A percentile compares a stretch with the other conserved stretches of the same genome.
Evolutionary conservation across 2,797 vertebrate species (phyloP).

Genomic region (Hyperoplus lanceolatus): DNA sequence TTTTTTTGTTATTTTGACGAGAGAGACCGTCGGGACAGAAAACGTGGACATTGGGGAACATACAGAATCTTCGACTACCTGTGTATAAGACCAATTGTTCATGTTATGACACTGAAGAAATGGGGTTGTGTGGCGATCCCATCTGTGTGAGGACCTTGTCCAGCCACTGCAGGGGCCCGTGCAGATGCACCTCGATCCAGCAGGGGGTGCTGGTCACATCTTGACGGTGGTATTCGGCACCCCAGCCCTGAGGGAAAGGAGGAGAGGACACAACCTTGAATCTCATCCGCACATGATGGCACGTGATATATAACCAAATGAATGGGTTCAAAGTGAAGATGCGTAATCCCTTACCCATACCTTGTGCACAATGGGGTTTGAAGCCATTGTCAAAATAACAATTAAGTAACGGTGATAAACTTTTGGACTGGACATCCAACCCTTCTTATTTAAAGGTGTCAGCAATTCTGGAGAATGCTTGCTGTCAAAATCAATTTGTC

Average conservation of each 20-base stretch:
- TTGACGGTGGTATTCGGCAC: constrained; percentile 97
- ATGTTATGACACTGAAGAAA: constrained; percentile 96
- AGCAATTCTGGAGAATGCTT: no score
- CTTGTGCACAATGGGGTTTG: constrained; percentile 29
- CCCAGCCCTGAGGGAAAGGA: constrained; percentile 90
- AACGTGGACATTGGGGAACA: constrained; percentile 21
- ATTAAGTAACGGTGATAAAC: constrained; percentile 37
- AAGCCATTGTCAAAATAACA: constrained; percentile 42
- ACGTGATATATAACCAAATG: constrained; percentile 15
- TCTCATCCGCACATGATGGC: constrained; percentile 9
- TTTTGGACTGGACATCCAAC: constrained; percentile 15
- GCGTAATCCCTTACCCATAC: neutral
- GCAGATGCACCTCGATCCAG: constrained; percentile 98
- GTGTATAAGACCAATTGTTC: constrained; percentile 28
- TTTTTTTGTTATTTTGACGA: constrained; percentile 17
- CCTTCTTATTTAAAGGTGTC: neutral
- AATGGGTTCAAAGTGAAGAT: constrained; percentile 16
- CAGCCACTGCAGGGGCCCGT: constrained; percentile 97
- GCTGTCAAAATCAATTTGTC: no score
- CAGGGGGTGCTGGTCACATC: constrained; percentile 99
- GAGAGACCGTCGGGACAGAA: constrained; percentile 24
- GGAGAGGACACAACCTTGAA: constrained; percentile 49
- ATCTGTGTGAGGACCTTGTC: constrained; percentile 99
- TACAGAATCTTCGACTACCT: constrained; percentile 71
- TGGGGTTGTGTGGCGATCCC: constrained; percentile 97